These are phyloP conservation scores for Lineus longissimus DNA, from an alignment of 1,140 invertebrate species.

Conservation along the genomic window DNA sequence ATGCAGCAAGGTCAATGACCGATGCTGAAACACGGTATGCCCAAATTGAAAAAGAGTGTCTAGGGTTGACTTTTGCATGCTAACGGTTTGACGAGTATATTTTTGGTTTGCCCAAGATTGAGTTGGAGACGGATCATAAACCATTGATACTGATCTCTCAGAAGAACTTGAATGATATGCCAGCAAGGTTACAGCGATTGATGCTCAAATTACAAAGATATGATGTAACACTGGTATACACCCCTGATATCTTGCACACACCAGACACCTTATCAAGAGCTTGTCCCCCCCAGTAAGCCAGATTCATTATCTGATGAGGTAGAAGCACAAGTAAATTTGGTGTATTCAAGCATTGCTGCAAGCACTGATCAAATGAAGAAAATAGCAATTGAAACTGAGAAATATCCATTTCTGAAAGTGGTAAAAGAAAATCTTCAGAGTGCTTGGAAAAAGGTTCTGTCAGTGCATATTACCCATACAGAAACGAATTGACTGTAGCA, in stretches of 20 bases:
- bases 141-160: conserved; percentile 7
- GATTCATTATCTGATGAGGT: no score
- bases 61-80: conserved; percentile 20
- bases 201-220: conserved; percentile 12
- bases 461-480: neutral
- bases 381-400: neutral
- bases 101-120: conserved; percentile 25
- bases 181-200: neutral
- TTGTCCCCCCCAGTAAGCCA: no score
- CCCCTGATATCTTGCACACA: no score
- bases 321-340: no score
- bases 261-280: no score
- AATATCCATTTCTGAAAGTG: neutral
- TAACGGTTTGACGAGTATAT: conserved; percentile 33
- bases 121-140: neutral
- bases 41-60: conserved; percentile 23
- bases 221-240: conserved; percentile 36
- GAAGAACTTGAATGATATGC: conserved; percentile 11
- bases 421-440: neutral
- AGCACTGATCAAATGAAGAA: neutral
- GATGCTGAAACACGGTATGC: conserved; percentile 30
- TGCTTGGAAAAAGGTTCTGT: neutral
- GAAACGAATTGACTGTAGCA: neutral
- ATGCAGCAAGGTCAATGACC: conserved; percentile 39
- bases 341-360: no score